Evolutionary conservation across 2,797 vertebrate genomes (phyloP), one percentile per base, ranked within the genome.

Genomic region (Rhynchonycteris naso): DNA sequence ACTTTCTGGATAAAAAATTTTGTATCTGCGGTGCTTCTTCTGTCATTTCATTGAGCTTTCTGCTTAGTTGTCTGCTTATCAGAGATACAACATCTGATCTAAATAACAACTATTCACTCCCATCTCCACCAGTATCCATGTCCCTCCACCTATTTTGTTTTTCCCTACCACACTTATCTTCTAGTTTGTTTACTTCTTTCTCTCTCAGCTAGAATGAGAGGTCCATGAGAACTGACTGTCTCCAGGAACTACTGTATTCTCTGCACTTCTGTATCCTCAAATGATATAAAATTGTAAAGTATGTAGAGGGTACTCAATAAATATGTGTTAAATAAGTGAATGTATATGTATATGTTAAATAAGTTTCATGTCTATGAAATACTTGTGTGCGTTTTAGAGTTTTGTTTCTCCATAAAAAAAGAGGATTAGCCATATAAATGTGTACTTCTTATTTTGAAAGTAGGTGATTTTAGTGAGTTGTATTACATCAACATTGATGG

Each of bases 241-340:
- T 93, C 19, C 18, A 30, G 2, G 90, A 96, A 68, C 18, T 68
- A n/a, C n/a, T n/a, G n/a, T n/a, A 19, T 15, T 92, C 85, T 85
- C n/a, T 81, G 7, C 1, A 76, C 2, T 76, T 80, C 33, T 69
- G 18, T 81, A 66, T 22, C 28, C 24, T 16, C 33, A 86, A 69
- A 33, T 75, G 59, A 50, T 4, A 35, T 54, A 79, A 13, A 5
- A 58, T 38, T 80, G 0, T 58, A 33, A 74, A n/a, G 28, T 38
- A 81, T 54, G 10, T 33, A 88, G 18, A 88, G n/a, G 10, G 2
- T 7, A 80, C 7, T 72, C 66, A 85, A 72, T 56, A 89, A 61
- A 76, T 50, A 66, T 58, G 80, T 52, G 3, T 22, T 80, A 63
- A 86, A 43, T n/a, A 88, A 83, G 54, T 82, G 74, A 88, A 71